Base-by-base conservation (phyloP, 1,140 invertebrate genomes). In the Drosophila nikananu region DNA sequence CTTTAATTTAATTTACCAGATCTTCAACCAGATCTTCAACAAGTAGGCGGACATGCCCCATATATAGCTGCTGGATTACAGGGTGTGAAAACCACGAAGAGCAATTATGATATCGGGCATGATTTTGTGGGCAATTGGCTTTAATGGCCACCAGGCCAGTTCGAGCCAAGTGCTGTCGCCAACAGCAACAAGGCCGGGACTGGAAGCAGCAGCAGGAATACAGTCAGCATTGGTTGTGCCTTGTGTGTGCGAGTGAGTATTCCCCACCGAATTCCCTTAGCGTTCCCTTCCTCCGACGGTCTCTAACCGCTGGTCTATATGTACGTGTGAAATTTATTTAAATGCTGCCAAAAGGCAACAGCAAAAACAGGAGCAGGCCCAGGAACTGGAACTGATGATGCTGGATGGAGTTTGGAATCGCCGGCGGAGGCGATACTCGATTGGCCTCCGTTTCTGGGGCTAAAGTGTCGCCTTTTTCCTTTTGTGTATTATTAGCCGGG, bases 101-200 rank as follows among this genome's bases (percentile, higher is more conserved):
- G 84, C 84, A 89, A 89, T 89, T 89, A 89, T 89, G 84, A 89
- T 89, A 89, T 89, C 84, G 86, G 84, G 81, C 84, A 89, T 89
- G 86, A 90, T 89, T 89, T 89, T 89, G 86, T 89, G 86, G 86
- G 86, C 86, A 89, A 89, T 89, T 89, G 86, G 86, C 86, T 89
- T 89, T 89, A 89, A 89, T 90, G 86, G 86, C 75, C 67, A 58
- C 70, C 57, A 80, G 63, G 63, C 63, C 59, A 68, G 62, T 64
- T 67, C 57, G 19, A 74, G 75, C 78, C 66, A 77, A 57, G 37
- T 62, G 66, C 75, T 78, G 77, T 79, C 76, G 76, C 76, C 76
- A 78, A 52, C 74, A 78, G 76, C 76, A 77, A 76, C 63, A 39
- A 59, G 32, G 52, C 52, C 32, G 30, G 32, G 52, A 37, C 32